Evolutionary conservation across 2,113 vertebrate species (phyloP), one percentile per base, ranked within the genome.

Genomic region (Vimba vimba): DNA sequence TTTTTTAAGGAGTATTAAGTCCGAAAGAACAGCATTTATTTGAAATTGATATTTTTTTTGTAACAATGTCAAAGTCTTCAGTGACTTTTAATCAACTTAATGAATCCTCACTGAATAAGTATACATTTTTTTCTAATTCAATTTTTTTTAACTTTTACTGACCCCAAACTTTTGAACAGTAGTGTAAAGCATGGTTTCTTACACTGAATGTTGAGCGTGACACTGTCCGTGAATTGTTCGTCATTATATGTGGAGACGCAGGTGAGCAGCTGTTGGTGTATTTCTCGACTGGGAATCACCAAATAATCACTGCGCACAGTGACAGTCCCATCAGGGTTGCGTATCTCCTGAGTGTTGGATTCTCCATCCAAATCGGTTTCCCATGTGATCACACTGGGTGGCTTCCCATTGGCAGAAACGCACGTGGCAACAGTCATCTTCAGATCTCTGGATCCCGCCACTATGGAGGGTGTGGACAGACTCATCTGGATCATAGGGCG

Each of bases 131-230:
- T 30, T 33, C 27, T 1, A 27, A 27, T 27, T 27, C 1, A 15
- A 50, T 6, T 1, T 39, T 8, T 8, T 8, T 43, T 8, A 1
- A 9, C 9, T 19, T 3, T 33, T 68, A 71, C 30, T 39, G 68
- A 39, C 68, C 68, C 36, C 69, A 73, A 12, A 43, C 17, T 19
- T 77, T 33, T 19, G 8, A 30, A 19, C 75, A 33, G 75, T 55
- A 55, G 11, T 77, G 2, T 45, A 23, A 5, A 79, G n/a, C 1
- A 12, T 12, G 68, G 7, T 64, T 82, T 68, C 96, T 96, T 94
- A 99, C 98, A 99, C 91, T 97, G 97, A 88, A 99, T 95, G 0
- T 97, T 97, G 84, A 99, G 96, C 45, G 94, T 97, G 80, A 97
- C 95, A 71, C 96, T 97, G 64, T 98, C 96, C 0, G 94, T 97